Conservation (phyloP, 1,140 invertebrate genomes). For the Gonatopus flavifemur region DNA sequence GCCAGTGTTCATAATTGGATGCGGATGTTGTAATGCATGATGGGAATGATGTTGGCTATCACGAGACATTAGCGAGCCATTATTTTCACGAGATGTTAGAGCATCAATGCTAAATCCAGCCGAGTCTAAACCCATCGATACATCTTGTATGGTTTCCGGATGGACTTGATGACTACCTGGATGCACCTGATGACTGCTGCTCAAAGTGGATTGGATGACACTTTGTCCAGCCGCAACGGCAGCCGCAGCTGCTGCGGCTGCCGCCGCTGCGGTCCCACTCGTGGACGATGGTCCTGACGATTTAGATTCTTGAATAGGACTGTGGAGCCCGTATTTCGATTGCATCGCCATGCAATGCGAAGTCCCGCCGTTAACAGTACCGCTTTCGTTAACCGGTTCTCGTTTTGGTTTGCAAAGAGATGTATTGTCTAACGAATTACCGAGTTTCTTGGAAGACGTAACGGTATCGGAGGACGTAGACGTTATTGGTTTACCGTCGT, state of each 20-base stretch:
- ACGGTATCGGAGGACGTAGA: conserved; percentile 6
- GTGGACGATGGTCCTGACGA: too few relatives aligned
- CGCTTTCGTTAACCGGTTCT: conserved; percentile 63
- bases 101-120: conserved; percentile 61
- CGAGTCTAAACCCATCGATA: conserved; percentile 57
- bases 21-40: conserved; percentile 50
- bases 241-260: conserved; percentile 20
- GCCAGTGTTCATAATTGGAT: conserved; percentile 58
- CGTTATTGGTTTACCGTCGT: conserved; percentile 38
- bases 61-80: conserved; percentile 47
- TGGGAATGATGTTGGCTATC: conserved; percentile 59
- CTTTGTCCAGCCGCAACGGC: conserved; percentile 26
- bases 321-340: conserved; percentile 54
- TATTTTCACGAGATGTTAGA: conserved; percentile 51
- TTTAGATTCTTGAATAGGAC: conserved; percentile 56
- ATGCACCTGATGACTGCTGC: conserved; percentile 49
- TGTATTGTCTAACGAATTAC: conserved; percentile 28
- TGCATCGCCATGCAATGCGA: conserved; percentile 48
- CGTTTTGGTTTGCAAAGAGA: conserved; percentile 61
- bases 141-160: conserved; percentile 53
- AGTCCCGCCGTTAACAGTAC: conserved; percentile 38
- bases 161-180: conserved; percentile 42
- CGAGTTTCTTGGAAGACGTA: conserved; percentile 36
- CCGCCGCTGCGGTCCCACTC: conserved; percentile 29
- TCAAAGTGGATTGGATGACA: conserved; percentile 45